phyloP scores from a whole-genome alignment of 2,888 invertebrate species.

The Leptopilina drosophilae region DNA sequence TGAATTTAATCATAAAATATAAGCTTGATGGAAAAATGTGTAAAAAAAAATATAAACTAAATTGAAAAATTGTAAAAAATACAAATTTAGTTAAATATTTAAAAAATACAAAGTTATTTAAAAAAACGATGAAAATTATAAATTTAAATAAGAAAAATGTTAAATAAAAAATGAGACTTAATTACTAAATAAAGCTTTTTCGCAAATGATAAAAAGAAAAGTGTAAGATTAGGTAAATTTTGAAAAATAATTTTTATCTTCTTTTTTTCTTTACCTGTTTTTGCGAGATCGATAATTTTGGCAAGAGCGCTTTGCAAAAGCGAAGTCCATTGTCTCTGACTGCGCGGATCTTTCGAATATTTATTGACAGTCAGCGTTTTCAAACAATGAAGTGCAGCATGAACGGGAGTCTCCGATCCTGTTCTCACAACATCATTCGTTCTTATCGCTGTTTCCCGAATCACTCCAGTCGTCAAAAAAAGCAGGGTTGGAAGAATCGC shows the following conservation, averaged over 20 bases:
- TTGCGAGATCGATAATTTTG: constrained; percentile 93
- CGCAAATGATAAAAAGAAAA: too few relatives aligned
- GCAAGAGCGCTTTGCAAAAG: constrained; percentile 93
- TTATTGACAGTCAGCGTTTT: constrained; percentile 83
- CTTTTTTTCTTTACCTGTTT: constrained; percentile 81
- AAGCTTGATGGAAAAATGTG: too few relatives aligned
- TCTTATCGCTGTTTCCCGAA: constrained; percentile 88
- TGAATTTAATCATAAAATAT: too few relatives aligned
- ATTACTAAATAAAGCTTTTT: too few relatives aligned
- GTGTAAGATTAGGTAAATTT: too few relatives aligned
- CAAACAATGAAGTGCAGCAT: constrained; percentile 88
- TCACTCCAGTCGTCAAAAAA: constrained; percentile 93
- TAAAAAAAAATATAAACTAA: too few relatives aligned
- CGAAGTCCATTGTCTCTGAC: constrained; percentile 85
- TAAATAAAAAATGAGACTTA: too few relatives aligned
- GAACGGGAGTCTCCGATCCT: constrained; percentile 85
- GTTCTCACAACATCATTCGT: constrained; percentile 80
- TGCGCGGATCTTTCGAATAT: constrained; percentile 82
- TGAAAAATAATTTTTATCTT: too few relatives aligned
- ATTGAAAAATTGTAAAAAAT: too few relatives aligned
- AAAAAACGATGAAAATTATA: too few relatives aligned
- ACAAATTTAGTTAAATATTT: neutral
- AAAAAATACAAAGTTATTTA: too few relatives aligned
- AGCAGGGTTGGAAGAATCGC: constrained; percentile 94
- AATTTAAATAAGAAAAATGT: too few relatives aligned